Evolutionary conservation across 2,113 vertebrate species (phyloP), one percentile per base, ranked within the genome.

Genomic region (Synchiropus splendidus): DNA sequence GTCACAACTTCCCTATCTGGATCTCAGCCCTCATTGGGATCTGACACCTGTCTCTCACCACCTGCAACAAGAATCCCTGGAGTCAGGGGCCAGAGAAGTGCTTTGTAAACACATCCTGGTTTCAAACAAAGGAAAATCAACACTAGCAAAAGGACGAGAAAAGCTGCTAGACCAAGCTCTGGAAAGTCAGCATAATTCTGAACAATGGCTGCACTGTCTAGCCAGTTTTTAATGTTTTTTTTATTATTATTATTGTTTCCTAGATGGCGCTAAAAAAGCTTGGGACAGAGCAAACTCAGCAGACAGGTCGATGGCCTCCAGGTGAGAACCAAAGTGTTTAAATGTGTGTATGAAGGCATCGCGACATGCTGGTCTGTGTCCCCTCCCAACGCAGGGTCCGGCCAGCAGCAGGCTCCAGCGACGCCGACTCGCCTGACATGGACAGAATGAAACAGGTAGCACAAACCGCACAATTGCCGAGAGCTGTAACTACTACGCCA

Each of bases 401-500:
- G 65, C 83, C 90, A 3, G 88, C 78, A 1, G 92, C 89, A 33
- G 89, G 90, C 31, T 81, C 83, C 47, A 86, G 80, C 0, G 93
- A 98, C 15, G 38, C 90, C 77, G 94, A 98, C 64, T 83, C 88
- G 71, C 89, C 92, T 80, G 94, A 97, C 75, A 83, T 97, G 43
- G 94, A 97, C 69, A 87, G 91, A 67, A 97, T 98, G 92, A 98
- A 98, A 66, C 93, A 97, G 88, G 94, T 95, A 79, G 2, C n/a
- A n/a, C n/a, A n/a, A n/a, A n/a, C n/a, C n/a, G n/a, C n/a, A n/a
- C n/a, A n/a, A n/a, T n/a, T n/a, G n/a, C n/a, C n/a, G n/a, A n/a
- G n/a, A n/a, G n/a, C n/a, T n/a, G n/a, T n/a, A n/a, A n/a, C n/a
- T n/a, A n/a, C n/a, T n/a, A n/a, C n/a, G n/a, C n/a, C n/a, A n/a